phyloP scores from a whole-genome alignment of 2,113 vertebrate genomes.

The Rhinogobius similis region DNA sequence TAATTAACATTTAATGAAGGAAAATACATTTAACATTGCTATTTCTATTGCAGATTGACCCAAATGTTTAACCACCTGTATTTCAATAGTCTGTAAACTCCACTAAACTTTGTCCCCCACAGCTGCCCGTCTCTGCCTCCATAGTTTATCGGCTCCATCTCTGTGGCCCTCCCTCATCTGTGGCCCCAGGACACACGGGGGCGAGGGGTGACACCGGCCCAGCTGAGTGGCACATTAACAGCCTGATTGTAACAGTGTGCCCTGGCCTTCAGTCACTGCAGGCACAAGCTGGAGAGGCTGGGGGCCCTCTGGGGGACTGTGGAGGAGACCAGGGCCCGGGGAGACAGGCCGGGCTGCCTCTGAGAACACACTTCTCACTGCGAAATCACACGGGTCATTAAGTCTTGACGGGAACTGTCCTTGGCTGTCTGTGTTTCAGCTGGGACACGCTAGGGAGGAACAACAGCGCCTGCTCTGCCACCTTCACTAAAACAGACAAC shows the following conservation, averaged over 20 bases:
- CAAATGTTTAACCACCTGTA: no score
- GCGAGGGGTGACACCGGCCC: conserved; percentile 35
- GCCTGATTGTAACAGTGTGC: conserved; percentile 39
- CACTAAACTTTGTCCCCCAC: neutral
- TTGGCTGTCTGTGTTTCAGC: conserved; percentile 70
- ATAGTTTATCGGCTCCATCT: conserved; percentile 26
- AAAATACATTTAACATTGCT: no score
- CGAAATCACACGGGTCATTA: conserved; percentile 78
- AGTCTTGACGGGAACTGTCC: conserved; percentile 74
- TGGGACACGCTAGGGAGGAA: conserved; percentile 54
- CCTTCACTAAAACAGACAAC: conserved; percentile 2
- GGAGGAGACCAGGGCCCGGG: conserved; percentile 42
- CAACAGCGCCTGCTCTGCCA: conserved; percentile 18
- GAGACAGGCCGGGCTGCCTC: conserved; percentile 57
- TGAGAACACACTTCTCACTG: conserved; percentile 45
- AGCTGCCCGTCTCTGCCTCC: conserved; percentile 24
- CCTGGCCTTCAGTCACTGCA: conserved; percentile 58
- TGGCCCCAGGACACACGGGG: conserved; percentile 18
- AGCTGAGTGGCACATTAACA: conserved; percentile 49
- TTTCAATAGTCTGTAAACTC: neutral
- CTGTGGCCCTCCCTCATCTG: conserved; percentile 13
- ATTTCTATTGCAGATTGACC: no score
- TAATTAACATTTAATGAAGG: no score
- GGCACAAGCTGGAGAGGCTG: conserved; percentile 34
- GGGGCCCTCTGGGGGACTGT: conserved; percentile 27